A percentile compares a stretch with the other conserved stretches of the same genome.
Conservation (phyloP, 2,888 invertebrate genomes). For the Peribatodes rhomboidaria region DNA sequence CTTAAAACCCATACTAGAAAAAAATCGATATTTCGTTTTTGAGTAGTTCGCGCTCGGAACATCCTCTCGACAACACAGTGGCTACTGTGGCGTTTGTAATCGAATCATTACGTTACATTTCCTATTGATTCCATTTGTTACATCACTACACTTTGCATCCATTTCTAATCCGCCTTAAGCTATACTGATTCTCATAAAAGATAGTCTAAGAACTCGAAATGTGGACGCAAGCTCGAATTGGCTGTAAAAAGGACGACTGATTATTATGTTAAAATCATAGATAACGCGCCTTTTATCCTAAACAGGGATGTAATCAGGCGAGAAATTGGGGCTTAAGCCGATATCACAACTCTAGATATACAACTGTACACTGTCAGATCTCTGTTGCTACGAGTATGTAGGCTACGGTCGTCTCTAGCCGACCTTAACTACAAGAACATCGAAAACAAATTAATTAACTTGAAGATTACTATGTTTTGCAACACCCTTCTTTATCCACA, state of each 20-base stretch:
- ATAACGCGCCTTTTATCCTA: constrained; percentile 29
- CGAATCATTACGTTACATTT: neutral
- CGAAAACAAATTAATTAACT: too few relatives aligned
- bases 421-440: too few relatives aligned
- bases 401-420: too few relatives aligned
- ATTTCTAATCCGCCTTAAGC: constrained; percentile 1
- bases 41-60: too few relatives aligned
- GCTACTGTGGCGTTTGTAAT: neutral
- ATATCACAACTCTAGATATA: neutral
- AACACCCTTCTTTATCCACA: too few relatives aligned
- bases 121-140: neutral
- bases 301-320: constrained; percentile 15
- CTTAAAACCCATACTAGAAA: too few relatives aligned
- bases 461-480: too few relatives aligned
- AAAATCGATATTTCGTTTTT: too few relatives aligned
- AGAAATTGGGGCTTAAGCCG: neutral
- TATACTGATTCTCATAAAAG: constrained; percentile 14
- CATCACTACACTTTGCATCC: neutral
- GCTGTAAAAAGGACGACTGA: constrained; percentile 45
- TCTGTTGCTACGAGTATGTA: too few relatives aligned
- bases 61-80: too few relatives aligned
- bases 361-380: too few relatives aligned
- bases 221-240: constrained; percentile 35
- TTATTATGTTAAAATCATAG: constrained; percentile 45
- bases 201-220: constrained; percentile 20